These are phyloP conservation scores for Stichodactyla mertensii DNA, from an alignment of 64 coral and sea anemone genomes.

Conservation along the genomic window DNA sequence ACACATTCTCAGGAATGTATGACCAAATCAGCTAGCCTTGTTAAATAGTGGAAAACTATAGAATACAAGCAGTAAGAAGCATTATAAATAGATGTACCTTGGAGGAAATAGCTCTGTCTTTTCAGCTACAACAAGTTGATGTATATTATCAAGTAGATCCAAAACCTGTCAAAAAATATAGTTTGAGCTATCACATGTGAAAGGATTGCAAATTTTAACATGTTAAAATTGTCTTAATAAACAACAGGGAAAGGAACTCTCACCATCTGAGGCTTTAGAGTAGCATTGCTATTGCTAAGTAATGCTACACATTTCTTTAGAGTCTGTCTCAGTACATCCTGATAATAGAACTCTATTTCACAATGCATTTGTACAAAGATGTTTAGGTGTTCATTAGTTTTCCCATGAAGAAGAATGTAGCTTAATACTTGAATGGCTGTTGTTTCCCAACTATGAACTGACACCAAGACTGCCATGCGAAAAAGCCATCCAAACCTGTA, in stretches of 20 bases:
- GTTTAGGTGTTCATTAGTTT: constrained; percentile 9
- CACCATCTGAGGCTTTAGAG: not conserved
- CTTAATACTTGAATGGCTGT: constrained; percentile 24
- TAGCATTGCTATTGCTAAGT: constrained; percentile 14
- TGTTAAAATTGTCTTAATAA: not conserved
- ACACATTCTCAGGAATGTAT: too few relatives aligned
- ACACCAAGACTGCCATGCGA: constrained; percentile 31
- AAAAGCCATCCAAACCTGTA: constrained; percentile 38
- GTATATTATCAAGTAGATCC: constrained; percentile 29
- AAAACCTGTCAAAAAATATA: constrained; percentile 2
- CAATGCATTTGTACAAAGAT: constrained; percentile 40
- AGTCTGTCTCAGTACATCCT: constrained; percentile 25
- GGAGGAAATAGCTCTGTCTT: not conserved
- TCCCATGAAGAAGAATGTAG: constrained; percentile 13
- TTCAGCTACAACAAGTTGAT: constrained; percentile 17
- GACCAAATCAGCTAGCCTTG: too few relatives aligned
- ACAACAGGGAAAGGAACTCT: not conserved
- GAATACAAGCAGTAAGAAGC: not conserved
- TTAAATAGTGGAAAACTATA: not conserved
- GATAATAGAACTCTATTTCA: constrained; percentile 47
- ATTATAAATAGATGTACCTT: not conserved
- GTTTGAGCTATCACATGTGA: not conserved
- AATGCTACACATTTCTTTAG: constrained; percentile 23
- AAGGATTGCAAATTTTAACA: not conserved
- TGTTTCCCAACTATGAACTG: constrained; percentile 38